Evolutionary conservation across 2,797 vertebrate genomes (phyloP).

Genomic region (Molothrus ater): DNA sequence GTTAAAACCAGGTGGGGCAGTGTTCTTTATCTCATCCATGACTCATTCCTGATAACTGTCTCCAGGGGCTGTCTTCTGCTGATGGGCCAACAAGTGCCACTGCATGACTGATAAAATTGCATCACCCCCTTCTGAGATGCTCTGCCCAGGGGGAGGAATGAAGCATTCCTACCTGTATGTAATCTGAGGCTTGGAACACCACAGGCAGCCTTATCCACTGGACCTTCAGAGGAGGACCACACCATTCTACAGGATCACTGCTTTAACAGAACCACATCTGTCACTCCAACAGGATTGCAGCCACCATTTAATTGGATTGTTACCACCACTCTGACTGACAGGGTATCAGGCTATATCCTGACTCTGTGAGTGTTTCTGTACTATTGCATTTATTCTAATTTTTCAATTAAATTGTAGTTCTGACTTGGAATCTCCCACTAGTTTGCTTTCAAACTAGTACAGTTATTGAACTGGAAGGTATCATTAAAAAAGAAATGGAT

Average conservation of each 20-base stretch:
- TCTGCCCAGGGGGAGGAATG: accelerated
- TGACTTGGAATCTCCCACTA: background rate
- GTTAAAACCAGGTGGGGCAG: background rate
- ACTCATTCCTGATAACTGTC: background rate
- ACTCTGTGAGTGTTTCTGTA: background rate
- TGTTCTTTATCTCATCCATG: background rate
- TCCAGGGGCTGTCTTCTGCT: background rate
- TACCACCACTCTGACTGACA: too few species aligned
- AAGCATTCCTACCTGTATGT: background rate
- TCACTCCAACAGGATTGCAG: background rate
- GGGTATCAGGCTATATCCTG: too few species aligned
- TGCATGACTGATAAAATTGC: background rate
- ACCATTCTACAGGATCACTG: background rate
- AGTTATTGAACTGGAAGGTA: background rate
- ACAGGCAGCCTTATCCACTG: background rate
- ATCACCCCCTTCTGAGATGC: background rate
- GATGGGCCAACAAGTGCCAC: background rate
- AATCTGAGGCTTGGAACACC: background rate
- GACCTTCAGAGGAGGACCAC: background rate
- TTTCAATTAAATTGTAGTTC: background rate
- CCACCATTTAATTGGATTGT: background rate
- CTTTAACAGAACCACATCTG: background rate
- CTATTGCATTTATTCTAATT: background rate
- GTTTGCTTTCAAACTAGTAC: background rate
- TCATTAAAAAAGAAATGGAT: background rate